These are phyloP conservation scores for Muntiacus muntjak DNA, from an alignment of 2,113 vertebrate species.

Conservation along the genomic window DNA sequence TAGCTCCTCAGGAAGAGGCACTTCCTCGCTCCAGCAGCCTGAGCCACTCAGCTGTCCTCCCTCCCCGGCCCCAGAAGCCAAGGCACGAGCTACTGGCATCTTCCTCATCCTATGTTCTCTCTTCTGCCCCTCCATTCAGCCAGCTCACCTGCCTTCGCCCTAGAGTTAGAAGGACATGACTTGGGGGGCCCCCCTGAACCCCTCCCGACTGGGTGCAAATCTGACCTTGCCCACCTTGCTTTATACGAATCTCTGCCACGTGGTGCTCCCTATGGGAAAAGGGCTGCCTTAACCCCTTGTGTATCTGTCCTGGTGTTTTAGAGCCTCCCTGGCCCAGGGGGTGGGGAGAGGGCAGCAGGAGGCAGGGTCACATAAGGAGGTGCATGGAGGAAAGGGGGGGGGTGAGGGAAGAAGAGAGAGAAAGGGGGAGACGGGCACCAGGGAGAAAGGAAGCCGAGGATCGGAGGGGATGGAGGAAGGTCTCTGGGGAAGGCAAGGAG, in stretches of 20 bases:
- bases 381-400: background rate
- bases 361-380: background rate
- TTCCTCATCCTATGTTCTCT: background rate
- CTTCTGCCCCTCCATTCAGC: background rate
- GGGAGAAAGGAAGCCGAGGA: constrained; percentile 27
- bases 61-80: background rate
- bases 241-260: background rate
- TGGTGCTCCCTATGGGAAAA: background rate
- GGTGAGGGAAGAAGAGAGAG: background rate
- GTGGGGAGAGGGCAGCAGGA: background rate
- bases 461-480: background rate
- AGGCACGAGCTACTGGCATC: background rate
- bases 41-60: background rate
- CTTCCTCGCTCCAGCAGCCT: background rate
- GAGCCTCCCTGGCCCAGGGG: background rate
- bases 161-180: background rate
- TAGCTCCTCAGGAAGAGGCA: background rate
- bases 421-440: background rate
- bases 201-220: background rate
- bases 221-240: background rate
- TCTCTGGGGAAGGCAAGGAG: constrained; percentile 40
- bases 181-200: background rate
- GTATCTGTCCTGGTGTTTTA: background rate
- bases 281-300: background rate
- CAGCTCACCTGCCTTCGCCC: background rate